Conservation (phyloP, 2,113 vertebrate genomes). For the Ceyx margarethae region DNA sequence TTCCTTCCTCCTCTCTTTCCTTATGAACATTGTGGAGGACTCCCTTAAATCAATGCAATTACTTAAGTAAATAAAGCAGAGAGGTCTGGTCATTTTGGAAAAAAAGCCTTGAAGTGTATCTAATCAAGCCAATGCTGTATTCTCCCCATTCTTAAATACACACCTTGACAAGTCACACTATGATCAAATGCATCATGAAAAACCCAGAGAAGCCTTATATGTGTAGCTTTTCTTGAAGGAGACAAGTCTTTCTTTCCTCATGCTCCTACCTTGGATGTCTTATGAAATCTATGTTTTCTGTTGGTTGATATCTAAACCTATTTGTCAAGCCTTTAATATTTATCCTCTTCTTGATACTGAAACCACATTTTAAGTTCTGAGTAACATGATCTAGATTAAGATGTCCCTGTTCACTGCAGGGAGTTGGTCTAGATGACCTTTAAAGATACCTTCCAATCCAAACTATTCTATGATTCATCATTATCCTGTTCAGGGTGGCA, state of each 20-base stretch:
- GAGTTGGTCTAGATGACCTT: background rate
- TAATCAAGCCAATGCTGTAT: background rate
- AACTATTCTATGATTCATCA: background rate
- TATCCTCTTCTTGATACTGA: background rate
- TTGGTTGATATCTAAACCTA: background rate
- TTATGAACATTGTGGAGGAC: background rate
- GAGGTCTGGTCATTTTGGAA: background rate
- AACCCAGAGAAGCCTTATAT: background rate
- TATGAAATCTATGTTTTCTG: background rate
- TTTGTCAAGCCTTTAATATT: background rate
- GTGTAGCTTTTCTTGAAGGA: background rate
- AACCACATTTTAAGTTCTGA: background rate
- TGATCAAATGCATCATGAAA: background rate
- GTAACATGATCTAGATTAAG: background rate
- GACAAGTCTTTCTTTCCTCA: background rate
- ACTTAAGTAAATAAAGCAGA: background rate
- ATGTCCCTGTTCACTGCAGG: background rate
- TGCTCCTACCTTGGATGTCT: rapidly evolving
- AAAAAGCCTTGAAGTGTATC: background rate
- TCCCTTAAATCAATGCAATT: background rate
- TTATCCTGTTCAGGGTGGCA: background rate
- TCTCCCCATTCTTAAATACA: background rate
- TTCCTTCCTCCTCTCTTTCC: background rate
- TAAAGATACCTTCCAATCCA: background rate
- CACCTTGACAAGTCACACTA: background rate